phyloP scores from a whole-genome alignment of 2,888 invertebrate genomes.

The Chelonus formosanus region DNA sequence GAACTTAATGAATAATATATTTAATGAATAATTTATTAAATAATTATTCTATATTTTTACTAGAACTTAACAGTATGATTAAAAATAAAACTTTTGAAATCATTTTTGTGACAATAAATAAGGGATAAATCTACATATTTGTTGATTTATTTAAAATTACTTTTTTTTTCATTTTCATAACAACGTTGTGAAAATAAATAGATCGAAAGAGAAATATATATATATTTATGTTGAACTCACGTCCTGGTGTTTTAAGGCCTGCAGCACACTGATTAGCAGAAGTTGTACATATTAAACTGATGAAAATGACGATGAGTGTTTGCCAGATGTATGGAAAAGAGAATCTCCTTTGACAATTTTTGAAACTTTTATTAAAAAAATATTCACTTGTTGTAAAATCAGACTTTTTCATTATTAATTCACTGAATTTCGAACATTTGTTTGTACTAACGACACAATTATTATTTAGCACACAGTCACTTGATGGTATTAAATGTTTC shows the following conservation, averaged over 20 bases:
- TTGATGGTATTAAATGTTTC: constrained; percentile 3
- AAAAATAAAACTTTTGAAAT: too few species aligned
- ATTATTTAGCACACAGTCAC: constrained; percentile 23
- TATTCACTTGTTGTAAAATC: background rate
- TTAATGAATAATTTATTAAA: too few species aligned
- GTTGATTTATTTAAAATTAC: too few species aligned
- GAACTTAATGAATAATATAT: too few species aligned
- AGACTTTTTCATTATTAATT: constrained; percentile 3
- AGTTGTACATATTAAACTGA: constrained; percentile 43
- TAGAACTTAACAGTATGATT: too few species aligned
- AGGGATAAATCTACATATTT: too few species aligned
- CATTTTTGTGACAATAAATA: too few species aligned
- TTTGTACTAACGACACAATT: constrained; percentile 17
- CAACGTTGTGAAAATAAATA: background rate
- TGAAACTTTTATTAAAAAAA: background rate
- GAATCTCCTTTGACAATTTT: constrained; percentile 13
- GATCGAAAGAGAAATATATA: background rate
- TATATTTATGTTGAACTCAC: constrained; percentile 48
- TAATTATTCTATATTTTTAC: too few species aligned
- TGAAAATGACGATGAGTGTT: constrained; percentile 41
- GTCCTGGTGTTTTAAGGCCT: constrained; percentile 57
- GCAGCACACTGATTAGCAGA: constrained; percentile 45
- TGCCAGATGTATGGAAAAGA: constrained; percentile 42
- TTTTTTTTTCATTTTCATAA: too few species aligned
- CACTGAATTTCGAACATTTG: constrained; percentile 9